phyloP scores from a whole-genome alignment of 2,797 vertebrate species.

The Semotilus atromaculatus region DNA sequence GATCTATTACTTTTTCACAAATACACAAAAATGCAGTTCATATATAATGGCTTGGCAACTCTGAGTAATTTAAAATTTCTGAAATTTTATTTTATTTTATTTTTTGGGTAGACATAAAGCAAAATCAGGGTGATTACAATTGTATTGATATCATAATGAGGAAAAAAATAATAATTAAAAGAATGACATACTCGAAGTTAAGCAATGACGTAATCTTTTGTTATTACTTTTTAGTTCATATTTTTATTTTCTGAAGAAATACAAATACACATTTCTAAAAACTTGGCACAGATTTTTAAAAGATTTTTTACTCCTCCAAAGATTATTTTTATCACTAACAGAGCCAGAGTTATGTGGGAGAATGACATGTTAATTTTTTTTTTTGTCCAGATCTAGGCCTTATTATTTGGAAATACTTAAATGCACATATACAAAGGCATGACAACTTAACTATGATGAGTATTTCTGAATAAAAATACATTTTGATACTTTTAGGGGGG shows the following conservation, averaged over 20 bases:
- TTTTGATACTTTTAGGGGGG: too few species aligned
- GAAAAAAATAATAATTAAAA: too few species aligned
- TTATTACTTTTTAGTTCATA: not conserved
- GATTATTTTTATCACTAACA: not conserved
- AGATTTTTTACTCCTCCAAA: not conserved
- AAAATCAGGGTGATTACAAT: not conserved
- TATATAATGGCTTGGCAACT: not conserved
- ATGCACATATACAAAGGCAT: not conserved
- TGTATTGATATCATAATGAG: not conserved
- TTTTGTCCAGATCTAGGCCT: not conserved
- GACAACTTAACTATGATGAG: not conserved
- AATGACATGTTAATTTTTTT: not conserved
- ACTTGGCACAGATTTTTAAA: not conserved
- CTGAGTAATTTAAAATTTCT: too few species aligned
- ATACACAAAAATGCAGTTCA: not conserved
- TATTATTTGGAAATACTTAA: not conserved
- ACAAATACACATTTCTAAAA: not conserved
- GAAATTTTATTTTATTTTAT: not conserved
- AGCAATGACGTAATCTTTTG: not conserved
- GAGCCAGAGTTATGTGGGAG: not conserved
- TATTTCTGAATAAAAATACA: not conserved
- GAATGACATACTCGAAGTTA: too few species aligned
- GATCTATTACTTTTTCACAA: not conserved
- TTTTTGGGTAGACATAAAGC: not conserved
- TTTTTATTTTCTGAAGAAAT: not conserved